Conservation (phyloP, 35 echinoderm and acorn worm genomes). For the Eucidaris tribuloides region DNA sequence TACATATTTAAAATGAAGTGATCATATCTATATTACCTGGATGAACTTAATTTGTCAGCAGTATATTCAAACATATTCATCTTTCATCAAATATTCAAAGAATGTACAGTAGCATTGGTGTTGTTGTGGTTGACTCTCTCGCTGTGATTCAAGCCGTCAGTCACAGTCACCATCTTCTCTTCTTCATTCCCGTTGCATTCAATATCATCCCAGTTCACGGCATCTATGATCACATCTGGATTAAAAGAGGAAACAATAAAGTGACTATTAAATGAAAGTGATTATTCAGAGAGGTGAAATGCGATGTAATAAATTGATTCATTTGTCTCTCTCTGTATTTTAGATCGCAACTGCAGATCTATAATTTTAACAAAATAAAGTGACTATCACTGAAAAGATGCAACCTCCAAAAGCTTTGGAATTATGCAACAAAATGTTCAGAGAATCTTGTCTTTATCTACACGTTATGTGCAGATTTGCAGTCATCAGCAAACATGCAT, state of each 20-base stretch:
- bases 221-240: neutral
- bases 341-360: neutral
- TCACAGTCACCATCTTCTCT: neutral
- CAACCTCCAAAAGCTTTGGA: no score
- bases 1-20: no score
- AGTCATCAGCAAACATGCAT: no score
- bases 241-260: neutral
- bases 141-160: neutral
- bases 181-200: neutral
- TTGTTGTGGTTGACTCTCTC: neutral
- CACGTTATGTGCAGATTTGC: no score
- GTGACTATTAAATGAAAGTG: neutral
- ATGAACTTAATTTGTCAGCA: no score
- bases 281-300: neutral
- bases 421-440: no score
- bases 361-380: neutral
- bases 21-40: no score
- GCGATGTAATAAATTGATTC: neutral
- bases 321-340: neutral
- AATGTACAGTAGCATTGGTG: neutral
- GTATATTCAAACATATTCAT: no score
- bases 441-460: no score
- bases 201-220: neutral
- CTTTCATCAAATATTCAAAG: neutral
- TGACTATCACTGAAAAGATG: no score